phyloP scores from a whole-genome alignment of 2,888 invertebrate species.

The Ormyrus nitidulus region DNA sequence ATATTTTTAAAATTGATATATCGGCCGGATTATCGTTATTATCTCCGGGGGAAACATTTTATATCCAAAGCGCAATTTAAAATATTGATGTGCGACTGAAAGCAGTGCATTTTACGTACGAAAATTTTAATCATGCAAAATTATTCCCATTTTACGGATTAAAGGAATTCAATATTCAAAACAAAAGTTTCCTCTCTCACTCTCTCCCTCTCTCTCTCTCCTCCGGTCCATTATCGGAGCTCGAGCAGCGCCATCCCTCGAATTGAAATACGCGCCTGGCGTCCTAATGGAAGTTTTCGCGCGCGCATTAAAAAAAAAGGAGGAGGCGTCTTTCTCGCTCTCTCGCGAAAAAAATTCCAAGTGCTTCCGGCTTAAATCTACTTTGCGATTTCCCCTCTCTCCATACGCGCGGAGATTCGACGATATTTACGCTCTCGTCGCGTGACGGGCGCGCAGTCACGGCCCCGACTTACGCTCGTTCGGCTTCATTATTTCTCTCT shows the following conservation, averaged over 20 bases:
- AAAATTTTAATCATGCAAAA: neutral
- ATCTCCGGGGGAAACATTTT: neutral
- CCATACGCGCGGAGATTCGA: slow-evolving; percentile 37
- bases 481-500: slow-evolving; percentile 44
- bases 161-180: slow-evolving; percentile 18
- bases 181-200: neutral
- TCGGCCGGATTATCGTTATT: neutral
- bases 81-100: slow-evolving; percentile 3
- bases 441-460: neutral
- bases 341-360: neutral
- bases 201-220: neutral
- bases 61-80: neutral
- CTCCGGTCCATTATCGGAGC: neutral
- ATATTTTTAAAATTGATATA: neutral
- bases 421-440: slow-evolving; percentile 56
- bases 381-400: slow-evolving; percentile 42
- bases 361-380: slow-evolving; percentile 44
- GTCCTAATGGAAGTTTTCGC: slow-evolving; percentile 13
- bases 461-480: slow-evolving; percentile 31
- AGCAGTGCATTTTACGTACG: neutral
- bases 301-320: neutral
- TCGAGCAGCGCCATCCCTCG: neutral
- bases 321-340: no score
- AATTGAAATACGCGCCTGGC: neutral
- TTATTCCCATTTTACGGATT: neutral